Evolutionary conservation across 2,113 vertebrate genomes (phyloP), one percentile per base, ranked within the genome.

Genomic region (Nipponia nippon): DNA sequence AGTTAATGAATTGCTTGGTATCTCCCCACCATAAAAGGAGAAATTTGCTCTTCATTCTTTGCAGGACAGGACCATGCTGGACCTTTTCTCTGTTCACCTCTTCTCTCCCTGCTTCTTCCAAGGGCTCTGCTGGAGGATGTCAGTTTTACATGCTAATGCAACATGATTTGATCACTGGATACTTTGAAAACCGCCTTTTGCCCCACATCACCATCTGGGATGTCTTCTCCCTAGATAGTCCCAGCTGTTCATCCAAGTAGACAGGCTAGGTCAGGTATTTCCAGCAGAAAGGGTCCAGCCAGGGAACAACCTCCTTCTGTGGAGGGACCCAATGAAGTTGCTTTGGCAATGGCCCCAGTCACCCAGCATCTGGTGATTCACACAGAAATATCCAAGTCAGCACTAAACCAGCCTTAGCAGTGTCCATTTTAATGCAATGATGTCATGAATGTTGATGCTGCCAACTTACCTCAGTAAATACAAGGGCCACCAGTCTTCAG

Each of bases 401-500:
- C 32, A 49, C 20, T 76, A 83, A 55, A 2, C 5, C 47, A 79
- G 25, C 34, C n/a, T 53, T 27, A 55, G 5, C 10, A 42, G 21
- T 46, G 46, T 16, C 10, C 14, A 30, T 75, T 83, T 83, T 69
- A 75, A 58, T n/a, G 40, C 26, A 69, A 20, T 56, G 34, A 20
- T 61, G 34, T 63, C 10, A 4, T 44, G 16, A 42, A 26, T n/a
- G 30, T 26, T 3, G 1, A 22, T 76, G 55, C 44, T 76, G 40
- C 23, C 30, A 81, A 50, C 8, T 16, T 55, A 65, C 26, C 19
- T 70, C 21, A 65, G 18, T 47, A 76, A 59, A 70, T 22, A 80
- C 4, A 47, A 3, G 17, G 21, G 7, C 16, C 17, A 46, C 14
- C 1, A 0, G 7, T 44, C 19, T 78, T 38, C 71, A 40, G 21